Evolutionary conservation across 2,888 invertebrate genomes (phyloP).

Genomic region (Trachelus troglodyta): DNA sequence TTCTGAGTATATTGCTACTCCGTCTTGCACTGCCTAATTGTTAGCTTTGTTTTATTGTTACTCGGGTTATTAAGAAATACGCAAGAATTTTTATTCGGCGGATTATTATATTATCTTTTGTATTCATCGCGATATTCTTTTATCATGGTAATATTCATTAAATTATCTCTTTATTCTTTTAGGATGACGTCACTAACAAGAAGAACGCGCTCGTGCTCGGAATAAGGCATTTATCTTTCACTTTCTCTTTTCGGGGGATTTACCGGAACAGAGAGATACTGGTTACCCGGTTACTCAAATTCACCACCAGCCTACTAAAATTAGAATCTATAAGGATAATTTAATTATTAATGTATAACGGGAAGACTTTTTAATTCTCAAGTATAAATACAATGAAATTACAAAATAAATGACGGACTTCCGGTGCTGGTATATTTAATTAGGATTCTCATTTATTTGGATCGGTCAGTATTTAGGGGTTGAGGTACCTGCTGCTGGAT

Average conservation of each 20-base stretch:
- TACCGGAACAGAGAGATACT: not conserved
- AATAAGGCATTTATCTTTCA: slow-evolving; percentile 45
- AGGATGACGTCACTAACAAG: not conserved
- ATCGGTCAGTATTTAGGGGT: not conserved
- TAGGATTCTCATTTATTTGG: not conserved
- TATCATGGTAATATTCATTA: slow-evolving; percentile 11
- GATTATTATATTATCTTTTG: not conserved
- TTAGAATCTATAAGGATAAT: slow-evolving; percentile 26
- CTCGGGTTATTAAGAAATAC: not conserved
- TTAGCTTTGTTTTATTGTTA: not conserved
- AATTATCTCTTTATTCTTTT: slow-evolving; percentile 6
- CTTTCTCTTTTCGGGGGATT: slow-evolving; percentile 13
- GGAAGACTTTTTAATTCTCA: slow-evolving; percentile 31
- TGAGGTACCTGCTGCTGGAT: not conserved
- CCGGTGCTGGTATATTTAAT: not conserved
- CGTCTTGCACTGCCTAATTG: not conserved
- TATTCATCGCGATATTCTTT: not conserved
- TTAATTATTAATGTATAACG: slow-evolving; percentile 40
- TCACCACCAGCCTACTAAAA: not conserved
- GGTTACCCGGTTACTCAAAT: not conserved
- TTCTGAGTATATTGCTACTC: not conserved
- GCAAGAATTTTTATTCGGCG: not conserved
- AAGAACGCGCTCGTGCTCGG: slow-evolving; percentile 25
- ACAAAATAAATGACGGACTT: not conserved
- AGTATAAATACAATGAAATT: slow-evolving; percentile 43